These are phyloP conservation scores for Nemotelus pantherinus DNA, from an alignment of 2,888 invertebrate genomes.

Conservation along the genomic window DNA sequence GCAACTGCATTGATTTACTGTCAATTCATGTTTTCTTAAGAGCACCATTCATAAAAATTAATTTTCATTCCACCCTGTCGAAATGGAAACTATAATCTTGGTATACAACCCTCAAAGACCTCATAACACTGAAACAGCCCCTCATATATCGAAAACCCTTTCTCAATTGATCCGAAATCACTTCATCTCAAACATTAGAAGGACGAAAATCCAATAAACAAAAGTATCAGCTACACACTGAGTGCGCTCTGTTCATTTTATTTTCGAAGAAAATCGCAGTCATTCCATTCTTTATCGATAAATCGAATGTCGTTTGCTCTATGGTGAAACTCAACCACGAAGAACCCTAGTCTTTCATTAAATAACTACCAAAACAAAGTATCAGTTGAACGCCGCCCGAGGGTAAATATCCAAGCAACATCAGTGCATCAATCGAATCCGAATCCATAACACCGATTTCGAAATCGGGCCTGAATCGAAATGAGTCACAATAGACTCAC, in stretches of 20 bases:
- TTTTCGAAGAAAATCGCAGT: background rate
- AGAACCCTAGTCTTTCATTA: slow-evolving; percentile 36
- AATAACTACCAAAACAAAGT: slow-evolving; percentile 44
- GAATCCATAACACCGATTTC: background rate
- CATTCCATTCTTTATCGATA: background rate
- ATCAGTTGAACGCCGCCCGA: slow-evolving; percentile 8
- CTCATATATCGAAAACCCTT: no score
- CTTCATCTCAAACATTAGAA: background rate
- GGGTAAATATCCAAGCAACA: slow-evolving; percentile 21
- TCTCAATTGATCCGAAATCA: slow-evolving; percentile 29
- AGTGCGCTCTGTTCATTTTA: background rate
- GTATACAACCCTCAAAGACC: no score
- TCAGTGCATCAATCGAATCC: slow-evolving; percentile 22
- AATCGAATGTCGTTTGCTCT: background rate
- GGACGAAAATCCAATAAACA: slow-evolving; percentile 19
- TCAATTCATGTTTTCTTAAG: no score
- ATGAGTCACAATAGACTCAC: slow-evolving; percentile 5
- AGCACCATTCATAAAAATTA: no score
- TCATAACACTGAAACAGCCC: no score
- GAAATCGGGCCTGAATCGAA: background rate
- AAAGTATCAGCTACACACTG: slow-evolving; percentile 22
- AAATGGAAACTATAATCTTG: no score
- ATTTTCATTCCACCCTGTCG: no score
- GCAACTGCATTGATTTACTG: no score
- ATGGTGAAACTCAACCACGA: background rate